phyloP scores from a whole-genome alignment of 2,797 vertebrate species.

The Antennarius maculatus region DNA sequence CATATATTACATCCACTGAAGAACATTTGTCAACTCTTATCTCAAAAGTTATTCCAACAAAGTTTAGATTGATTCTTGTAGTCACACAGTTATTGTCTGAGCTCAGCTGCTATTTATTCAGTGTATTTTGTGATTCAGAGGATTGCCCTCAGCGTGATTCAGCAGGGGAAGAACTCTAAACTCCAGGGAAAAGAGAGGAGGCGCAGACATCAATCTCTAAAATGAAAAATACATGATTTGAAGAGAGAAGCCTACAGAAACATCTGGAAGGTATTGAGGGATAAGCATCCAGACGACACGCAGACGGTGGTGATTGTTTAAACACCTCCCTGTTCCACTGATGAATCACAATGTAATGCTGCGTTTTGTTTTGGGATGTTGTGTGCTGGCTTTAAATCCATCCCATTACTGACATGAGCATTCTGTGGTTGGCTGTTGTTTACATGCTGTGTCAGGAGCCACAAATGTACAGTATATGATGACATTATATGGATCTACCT shows the following conservation, averaged over 20 bases:
- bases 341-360: no score
- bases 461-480: no score
- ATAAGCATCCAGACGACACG: constrained; percentile 17
- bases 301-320: not conserved
- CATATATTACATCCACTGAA: no score
- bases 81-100: not conserved
- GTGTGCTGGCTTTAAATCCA: not conserved
- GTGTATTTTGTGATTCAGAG: no score
- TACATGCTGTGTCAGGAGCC: no score
- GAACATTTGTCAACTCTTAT: no score
- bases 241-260: constrained; percentile 27
- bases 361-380: not conserved
- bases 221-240: constrained; percentile 47
- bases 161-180: constrained; percentile 37
- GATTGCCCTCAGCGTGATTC: no score
- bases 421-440: not conserved
- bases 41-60: not conserved
- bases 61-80: constrained; percentile 18
- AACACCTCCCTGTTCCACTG: no score
- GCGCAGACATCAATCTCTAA: constrained; percentile 50
- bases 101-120: no score
- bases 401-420: no score
- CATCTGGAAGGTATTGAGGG: constrained; percentile 41
- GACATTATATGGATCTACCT: no score
- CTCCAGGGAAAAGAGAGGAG: constrained; percentile 31